A percentile compares a stretch with the other conserved stretches of the same genome.
Evolutionary conservation across 2,888 invertebrate genomes (phyloP).

Genomic region (Brachypalpus laphriformis): DNA sequence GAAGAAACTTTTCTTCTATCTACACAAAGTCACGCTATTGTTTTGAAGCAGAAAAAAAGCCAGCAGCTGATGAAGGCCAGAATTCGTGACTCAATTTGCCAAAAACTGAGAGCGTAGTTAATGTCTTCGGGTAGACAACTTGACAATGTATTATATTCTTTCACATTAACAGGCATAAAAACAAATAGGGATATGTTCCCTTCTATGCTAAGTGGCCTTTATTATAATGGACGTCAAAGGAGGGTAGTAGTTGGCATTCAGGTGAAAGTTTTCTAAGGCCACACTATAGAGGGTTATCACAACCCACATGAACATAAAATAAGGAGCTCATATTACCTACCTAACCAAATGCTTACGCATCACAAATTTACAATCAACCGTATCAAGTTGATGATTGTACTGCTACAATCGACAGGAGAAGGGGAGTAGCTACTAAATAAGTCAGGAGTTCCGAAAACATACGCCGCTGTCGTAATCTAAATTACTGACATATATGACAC

Average conservation of each 20-base stretch:
- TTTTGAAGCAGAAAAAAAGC: not conserved
- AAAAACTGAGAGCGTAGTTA: conserved; percentile 30
- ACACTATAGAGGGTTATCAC: too few relatives aligned
- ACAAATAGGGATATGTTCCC: conserved; percentile 14
- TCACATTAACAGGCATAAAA: conserved; percentile 16
- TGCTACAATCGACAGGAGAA: too few relatives aligned
- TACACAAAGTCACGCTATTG: conserved; percentile 28
- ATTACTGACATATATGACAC: not conserved
- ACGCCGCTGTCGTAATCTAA: not conserved
- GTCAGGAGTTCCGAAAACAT: not conserved
- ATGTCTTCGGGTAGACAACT: conserved; percentile 19
- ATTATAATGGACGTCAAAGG: not conserved
- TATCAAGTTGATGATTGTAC: not conserved
- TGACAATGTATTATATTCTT: conserved; percentile 32
- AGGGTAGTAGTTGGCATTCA: not conserved
- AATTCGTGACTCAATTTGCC: conserved; percentile 42
- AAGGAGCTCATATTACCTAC: not conserved
- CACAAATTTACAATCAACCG: not conserved
- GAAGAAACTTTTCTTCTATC: conserved; percentile 39
- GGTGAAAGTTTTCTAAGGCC: conserved; percentile 15
- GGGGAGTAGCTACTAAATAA: too few relatives aligned
- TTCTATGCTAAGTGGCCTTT: not conserved
- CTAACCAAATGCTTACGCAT: not conserved
- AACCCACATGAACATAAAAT: not conserved
- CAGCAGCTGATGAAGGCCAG: conserved; percentile 27